Base-by-base conservation (phyloP, 1,140 invertebrate species). In the Aphelinus atriplicis region DNA sequence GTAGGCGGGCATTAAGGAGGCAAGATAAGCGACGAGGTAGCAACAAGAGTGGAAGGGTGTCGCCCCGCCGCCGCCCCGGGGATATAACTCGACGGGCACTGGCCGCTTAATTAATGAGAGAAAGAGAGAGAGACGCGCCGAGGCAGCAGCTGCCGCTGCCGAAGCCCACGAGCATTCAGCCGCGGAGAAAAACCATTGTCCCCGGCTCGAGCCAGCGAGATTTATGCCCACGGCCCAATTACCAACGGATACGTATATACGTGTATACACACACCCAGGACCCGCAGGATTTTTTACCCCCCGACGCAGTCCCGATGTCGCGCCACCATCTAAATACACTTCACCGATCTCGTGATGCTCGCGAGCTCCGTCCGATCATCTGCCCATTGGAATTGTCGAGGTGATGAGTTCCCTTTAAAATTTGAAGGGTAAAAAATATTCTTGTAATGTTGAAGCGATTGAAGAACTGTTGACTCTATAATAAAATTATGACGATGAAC, bases 41-140 rank as follows among this genome's bases (percentile, higher is more conserved):
- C 57, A 53, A 55, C 26, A 57, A 57, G 66, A 55, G 64, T 47
- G 58, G 62, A 73, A 61, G 5, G 69, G 57, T 45, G 57, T 46
- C 47, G 65, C 51, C 43, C 61, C 62, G 45, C 42, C 66, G 66
- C 66, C 5, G 3, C 0, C 62, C 60, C 53, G 46, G 62, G 58
- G 61, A 57, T 26, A 55, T 55, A 47, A 48, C 57, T 7, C 7
- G 62, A 79, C 58, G 50, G 65, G 71, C 62, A 51, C 71, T 51
- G 76, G 77, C 63, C 69, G 77, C 77, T 81, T 81, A 81, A 81
- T 81, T 81, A 81, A 81, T 81, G 81, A 80, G 81, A 80, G 26
- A 26, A 26, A 26, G 26, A 80, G 26, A 26, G 0, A 26, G 26
- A 26, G 26, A 26, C 81, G 77, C 77, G 78, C 26, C 26, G 47